Conservation (phyloP, 2,113 vertebrate genomes). For the Nansenia antarctica region DNA sequence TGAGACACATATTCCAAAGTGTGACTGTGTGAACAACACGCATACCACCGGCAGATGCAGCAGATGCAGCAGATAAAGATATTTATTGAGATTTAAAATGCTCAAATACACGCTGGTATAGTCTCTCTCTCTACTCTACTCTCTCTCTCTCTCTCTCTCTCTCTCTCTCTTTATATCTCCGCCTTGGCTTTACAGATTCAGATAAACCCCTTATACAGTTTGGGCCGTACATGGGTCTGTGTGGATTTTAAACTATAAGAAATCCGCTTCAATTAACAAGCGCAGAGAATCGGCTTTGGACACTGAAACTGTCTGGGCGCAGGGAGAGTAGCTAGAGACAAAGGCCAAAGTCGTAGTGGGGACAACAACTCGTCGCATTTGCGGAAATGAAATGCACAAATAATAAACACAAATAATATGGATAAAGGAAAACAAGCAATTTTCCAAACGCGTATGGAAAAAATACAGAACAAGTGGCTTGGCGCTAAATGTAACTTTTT, state of each 20-base stretch:
- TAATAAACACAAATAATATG: conserved; percentile 1
- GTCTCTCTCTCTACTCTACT: no score
- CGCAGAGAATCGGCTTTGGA: conserved; percentile 80
- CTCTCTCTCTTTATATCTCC: conserved; percentile 67
- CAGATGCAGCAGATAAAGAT: conserved; percentile 47
- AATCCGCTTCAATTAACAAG: conserved; percentile 83
- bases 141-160: no score
- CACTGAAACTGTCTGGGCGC: conserved; percentile 63
- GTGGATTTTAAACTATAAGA: conserved; percentile 81
- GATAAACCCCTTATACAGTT: conserved; percentile 83
- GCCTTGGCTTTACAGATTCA: conserved; percentile 74
- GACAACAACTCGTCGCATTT: neutral
- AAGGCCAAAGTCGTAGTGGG: conserved; percentile 19
- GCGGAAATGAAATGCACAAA: neutral
- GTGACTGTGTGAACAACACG: neutral
- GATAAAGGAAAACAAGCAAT: neutral
- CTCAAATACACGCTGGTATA: conserved; percentile 61
- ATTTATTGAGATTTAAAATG: conserved; percentile 61
- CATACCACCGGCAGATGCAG: conserved; percentile 24
- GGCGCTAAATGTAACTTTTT: neutral
- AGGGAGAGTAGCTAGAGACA: conserved; percentile 12
- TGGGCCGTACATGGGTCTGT: conserved; percentile 67
- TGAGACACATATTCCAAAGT: conserved; percentile 39
- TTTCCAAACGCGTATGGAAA: no score
- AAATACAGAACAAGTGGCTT: neutral